Evolutionary conservation across 2,888 invertebrate genomes (phyloP), one percentile per base, ranked within the genome.

Genomic region (Nesidiocoris tenuis): DNA sequence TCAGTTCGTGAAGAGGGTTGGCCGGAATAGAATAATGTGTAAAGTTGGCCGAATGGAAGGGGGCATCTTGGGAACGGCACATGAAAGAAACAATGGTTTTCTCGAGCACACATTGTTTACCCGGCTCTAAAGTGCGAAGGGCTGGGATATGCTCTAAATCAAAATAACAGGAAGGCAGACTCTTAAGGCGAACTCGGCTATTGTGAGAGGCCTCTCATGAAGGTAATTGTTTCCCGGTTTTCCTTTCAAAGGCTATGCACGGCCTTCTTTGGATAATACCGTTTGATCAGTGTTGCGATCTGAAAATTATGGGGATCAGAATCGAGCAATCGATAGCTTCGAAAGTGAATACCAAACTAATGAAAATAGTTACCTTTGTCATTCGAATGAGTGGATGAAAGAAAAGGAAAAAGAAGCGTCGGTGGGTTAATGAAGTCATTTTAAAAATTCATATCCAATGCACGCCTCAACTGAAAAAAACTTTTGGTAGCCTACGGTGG

Each of bases 61-160:
- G 56, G 66, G 67, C 16, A 22, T 56, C 67, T 54, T 19, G 18
- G 19, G 39, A 39, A 22, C 67, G 22, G 55, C 55, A 55, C 67
- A 54, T 67, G 67, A 67, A 67, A 67, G 67, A 67, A 67, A 67
- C 67, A 67, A 67, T 56, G 67, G 67, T 67, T 67, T n/a, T 67
- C 67, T 67, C n/a, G 54, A 67, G 67, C 67, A 56, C 67, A 67
- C 67, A 67, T 67, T 67, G 67, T 67, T 67, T 67, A 67, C 67
- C 67, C 55, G 55, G 67, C 16, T 67, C 67, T 67, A 67, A 67
- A 56, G 67, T 67, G 56, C 56, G 67, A 19, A 55, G 56, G 39
- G 39, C 39, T 39, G 39, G 39, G 39, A 39, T 39, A 39, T 39
- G 39, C 67, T 56, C 67, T 55, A 67, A 67, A 67, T 67, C 67